These are phyloP conservation scores for Capreolus pygargus DNA, from an alignment of 2,113 vertebrate genomes.

Conservation along the genomic window DNA sequence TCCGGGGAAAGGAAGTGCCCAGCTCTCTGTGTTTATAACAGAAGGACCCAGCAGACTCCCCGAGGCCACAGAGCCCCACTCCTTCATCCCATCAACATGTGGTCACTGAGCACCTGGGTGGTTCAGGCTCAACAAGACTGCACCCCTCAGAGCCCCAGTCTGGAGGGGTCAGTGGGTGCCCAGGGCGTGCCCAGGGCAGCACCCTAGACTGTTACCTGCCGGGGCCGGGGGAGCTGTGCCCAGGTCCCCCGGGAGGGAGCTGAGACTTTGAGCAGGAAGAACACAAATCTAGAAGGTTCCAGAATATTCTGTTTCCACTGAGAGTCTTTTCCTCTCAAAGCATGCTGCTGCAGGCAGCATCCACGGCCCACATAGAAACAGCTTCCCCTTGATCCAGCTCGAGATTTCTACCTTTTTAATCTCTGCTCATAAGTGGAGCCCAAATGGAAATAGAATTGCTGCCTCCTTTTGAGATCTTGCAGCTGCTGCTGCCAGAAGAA, in stretches of 20 bases:
- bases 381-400: background rate
- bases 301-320: background rate
- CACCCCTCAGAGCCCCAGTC: background rate
- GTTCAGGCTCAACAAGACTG: background rate
- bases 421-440: background rate
- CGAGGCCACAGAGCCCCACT: fast-evolving
- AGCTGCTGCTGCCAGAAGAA: fast-evolving
- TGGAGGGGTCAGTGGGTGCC: background rate
- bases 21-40: background rate
- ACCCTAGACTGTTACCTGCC: background rate
- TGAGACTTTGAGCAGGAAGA: background rate
- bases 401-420: background rate
- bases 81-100: background rate
- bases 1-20: background rate
- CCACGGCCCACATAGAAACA: background rate
- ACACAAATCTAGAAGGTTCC: background rate
- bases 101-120: background rate
- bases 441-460: background rate
- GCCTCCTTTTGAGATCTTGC: background rate
- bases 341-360: background rate
- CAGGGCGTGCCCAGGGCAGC: background rate
- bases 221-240: background rate
- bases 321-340: background rate
- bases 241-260: background rate
- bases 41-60: background rate